Evolutionary conservation across 2,113 vertebrate species (phyloP), one percentile per base, ranked within the genome.

Genomic region (Hippopotamus amphibius): DNA sequence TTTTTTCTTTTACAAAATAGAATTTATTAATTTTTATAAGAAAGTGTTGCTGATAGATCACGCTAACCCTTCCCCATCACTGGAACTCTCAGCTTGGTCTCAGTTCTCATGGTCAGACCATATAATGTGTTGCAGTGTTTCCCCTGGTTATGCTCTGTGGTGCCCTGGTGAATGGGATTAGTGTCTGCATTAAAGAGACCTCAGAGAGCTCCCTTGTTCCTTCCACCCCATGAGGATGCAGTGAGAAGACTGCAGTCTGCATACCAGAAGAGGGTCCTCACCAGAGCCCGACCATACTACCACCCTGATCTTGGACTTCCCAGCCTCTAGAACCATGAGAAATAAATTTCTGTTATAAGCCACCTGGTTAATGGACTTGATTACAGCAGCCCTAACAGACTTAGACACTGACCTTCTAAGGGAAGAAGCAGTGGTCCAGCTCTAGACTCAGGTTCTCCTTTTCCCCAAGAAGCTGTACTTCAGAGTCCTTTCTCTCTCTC

Each of bases 21-120:
- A 80, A 84, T 96, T 95, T 22, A 33, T 59, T 93, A 77, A 79
- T 63, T 95, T 86, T 94, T 89, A 88, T 0, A 68, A 65, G 30
- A 59, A 90, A 94, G 57, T 77, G 59, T 95, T 61, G n/a, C 59
- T 57, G 53, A 37, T 82, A 30, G 66, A 37, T 91, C 81, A 69
- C 90, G 61, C 30, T 81, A 57, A 88, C 11, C 11, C 26, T 92
- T 77, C 71, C 37, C 96, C 46, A 81, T 95, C 28, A 37, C 7
- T 80, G 13, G 30, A 87, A 66, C 77, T 69, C 37, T 87, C n/a
- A 37, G 26, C 48, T 91, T 88, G 63, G 24, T 92, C 81, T 94
- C 68, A 37, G 0, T 53, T 94, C 88, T 86, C 88, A 48, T 74
- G 10, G 33, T 11, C 41, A 90, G 81, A 82, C 83, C 66, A 41